A percentile compares a stretch with the other conserved stretches of the same genome.
These are phyloP conservation scores for Catocala fraxini DNA, from an alignment of 2,888 invertebrate species.

Conservation along the genomic window DNA sequence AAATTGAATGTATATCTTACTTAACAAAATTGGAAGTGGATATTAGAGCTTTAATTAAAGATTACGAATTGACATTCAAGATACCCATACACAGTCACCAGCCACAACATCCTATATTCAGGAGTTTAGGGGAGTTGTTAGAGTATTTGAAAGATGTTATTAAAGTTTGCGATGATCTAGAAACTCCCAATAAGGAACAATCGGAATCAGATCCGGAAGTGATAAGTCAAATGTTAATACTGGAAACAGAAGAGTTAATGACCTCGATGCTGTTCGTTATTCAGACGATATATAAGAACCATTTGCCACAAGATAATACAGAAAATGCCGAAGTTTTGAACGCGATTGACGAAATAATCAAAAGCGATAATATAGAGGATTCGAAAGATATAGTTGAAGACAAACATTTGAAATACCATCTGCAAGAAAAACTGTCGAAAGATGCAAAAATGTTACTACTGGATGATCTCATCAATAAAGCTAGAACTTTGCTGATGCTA, in stretches of 20 bases:
- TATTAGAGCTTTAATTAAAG: constrained; percentile 62
- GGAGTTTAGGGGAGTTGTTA: constrained; percentile 64
- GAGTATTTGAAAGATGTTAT: constrained; percentile 55
- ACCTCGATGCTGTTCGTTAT: constrained; percentile 71
- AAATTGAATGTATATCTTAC: constrained; percentile 64
- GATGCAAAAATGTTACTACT: constrained; percentile 89
- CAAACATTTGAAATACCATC: constrained; percentile 89
- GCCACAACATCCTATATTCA: constrained; percentile 71
- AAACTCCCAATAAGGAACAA: too few relatives aligned
- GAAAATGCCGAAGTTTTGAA: constrained; percentile 69
- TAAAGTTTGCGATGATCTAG: too few relatives aligned
- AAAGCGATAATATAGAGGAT: constrained; percentile 70
- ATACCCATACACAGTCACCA: constrained; percentile 46
- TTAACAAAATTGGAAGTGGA: constrained; percentile 63
- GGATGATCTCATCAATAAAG: constrained; percentile 73
- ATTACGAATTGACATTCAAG: constrained; percentile 70
- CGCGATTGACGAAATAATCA: constrained; percentile 75
- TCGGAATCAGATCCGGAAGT: too few relatives aligned
- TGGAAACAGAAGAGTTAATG: constrained; percentile 73
- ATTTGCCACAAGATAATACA: constrained; percentile 63
- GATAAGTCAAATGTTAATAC: constrained; percentile 51
- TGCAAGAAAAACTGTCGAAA: constrained; percentile 88
- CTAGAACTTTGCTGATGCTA: constrained; percentile 71
- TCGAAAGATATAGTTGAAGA: constrained; percentile 87
- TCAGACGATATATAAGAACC: constrained; percentile 79